phyloP scores from a whole-genome alignment of 1,140 invertebrate genomes.

The Helicoverpa zea region DNA sequence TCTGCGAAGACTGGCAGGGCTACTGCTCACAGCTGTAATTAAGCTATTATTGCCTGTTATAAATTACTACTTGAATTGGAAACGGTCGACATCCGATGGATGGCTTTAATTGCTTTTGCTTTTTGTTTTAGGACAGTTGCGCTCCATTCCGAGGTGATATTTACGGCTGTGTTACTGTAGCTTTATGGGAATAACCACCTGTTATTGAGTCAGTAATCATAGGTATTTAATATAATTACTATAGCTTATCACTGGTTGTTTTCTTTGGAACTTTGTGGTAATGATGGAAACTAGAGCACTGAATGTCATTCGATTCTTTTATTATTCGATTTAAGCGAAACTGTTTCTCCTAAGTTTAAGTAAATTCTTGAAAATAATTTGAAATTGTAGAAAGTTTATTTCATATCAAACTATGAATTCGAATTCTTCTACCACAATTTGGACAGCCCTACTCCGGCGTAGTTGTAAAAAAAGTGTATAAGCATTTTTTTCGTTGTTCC shows the following conservation, averaged over 20 bases:
- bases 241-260: no score
- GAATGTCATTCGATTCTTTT: no score
- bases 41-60: constrained; percentile 45
- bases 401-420: background rate
- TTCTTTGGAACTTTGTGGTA: no score
- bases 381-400: background rate
- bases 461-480: constrained; percentile 64
- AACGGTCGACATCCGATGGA: constrained; percentile 47
- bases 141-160: constrained; percentile 2
- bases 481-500: constrained; percentile 79
- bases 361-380: no score
- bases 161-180: constrained; percentile 20
- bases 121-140: constrained; percentile 31
- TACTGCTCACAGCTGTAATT: constrained; percentile 56
- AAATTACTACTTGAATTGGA: constrained; percentile 47
- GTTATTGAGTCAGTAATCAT: constrained; percentile 3
- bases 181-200: constrained; percentile 8
- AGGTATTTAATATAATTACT: no score
- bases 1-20: constrained; percentile 64
- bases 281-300: no score
- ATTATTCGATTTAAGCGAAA: no score
- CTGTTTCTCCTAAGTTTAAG: no score
- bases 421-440: background rate
- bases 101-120: constrained; percentile 42
- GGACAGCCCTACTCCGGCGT: constrained; percentile 62